Evolutionary conservation across 2,888 invertebrate species (phyloP).

Genomic region (Dendrolimus pini): DNA sequence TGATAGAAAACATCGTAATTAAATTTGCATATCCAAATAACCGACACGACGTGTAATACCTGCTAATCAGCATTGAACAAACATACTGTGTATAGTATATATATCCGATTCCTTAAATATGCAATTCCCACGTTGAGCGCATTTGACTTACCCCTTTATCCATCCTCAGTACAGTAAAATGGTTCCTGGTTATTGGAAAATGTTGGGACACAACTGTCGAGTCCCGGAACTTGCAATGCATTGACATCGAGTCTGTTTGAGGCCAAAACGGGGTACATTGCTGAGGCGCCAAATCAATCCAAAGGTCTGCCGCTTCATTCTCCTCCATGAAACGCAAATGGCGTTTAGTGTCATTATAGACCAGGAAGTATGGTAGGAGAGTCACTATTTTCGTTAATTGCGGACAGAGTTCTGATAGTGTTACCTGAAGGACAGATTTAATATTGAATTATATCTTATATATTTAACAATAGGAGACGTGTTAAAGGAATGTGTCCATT

Average conservation of each 20-base stretch:
- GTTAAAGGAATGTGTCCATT: too few relatives aligned
- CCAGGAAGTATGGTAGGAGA: slow-evolving; percentile 86
- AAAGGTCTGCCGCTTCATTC: slow-evolving; percentile 88
- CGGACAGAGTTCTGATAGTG: slow-evolving; percentile 83
- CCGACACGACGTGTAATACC: too few relatives aligned
- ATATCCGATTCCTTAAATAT: too few relatives aligned
- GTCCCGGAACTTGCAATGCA: slow-evolving; percentile 87
- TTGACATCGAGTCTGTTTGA: slow-evolving; percentile 85
- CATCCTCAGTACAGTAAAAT: slow-evolving; percentile 87
- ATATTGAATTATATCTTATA: too few relatives aligned
- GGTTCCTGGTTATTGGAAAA: slow-evolving; percentile 82
- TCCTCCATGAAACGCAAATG: slow-evolving; percentile 87
- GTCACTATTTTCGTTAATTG: slow-evolving; percentile 87
- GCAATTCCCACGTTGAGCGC: too few relatives aligned
- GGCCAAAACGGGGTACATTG: slow-evolving; percentile 89
- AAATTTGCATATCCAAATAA: too few relatives aligned
- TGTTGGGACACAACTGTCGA: slow-evolving; percentile 86
- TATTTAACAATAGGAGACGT: too few relatives aligned
- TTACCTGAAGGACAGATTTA: slow-evolving; percentile 50
- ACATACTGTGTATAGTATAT: too few relatives aligned
- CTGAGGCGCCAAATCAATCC: slow-evolving; percentile 84
- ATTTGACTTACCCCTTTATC: slow-evolving; percentile 82
- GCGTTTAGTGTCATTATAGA: slow-evolving; percentile 82
- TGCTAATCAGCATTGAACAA: too few relatives aligned
- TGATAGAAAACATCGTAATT: too few relatives aligned